Base-by-base conservation (phyloP, 2,797 vertebrate genomes). In the Cynodonichthys magdalenae region DNA sequence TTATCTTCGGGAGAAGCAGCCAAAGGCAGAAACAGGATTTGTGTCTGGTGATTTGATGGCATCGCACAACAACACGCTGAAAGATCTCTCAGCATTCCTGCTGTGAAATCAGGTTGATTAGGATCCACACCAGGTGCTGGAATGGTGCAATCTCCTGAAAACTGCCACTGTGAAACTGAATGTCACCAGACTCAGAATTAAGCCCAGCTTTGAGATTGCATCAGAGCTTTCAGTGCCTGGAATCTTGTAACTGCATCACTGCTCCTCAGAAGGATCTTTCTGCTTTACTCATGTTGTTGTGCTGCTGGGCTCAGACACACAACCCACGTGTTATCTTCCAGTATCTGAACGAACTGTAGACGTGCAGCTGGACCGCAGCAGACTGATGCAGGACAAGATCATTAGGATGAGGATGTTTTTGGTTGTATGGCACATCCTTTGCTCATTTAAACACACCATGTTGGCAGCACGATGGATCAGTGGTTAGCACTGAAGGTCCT, bases 61-160 rank as follows among this genome's bases (percentile, higher is more conserved):
- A n/a, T n/a, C 3, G 17, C 17, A 44, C 36, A 17, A 55, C 31
- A 59, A 6, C 53, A 42, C 46, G 7, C 53, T 36, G 64, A 18
- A 2, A 17, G 53, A 68, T 52, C 70, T 52, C 56, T 12, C 41
- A 5, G 57, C 20, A 12, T 53, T 20, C 0, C 0, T 20, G 73
- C 53, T 47, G 62, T 59, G 59, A 36, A 62, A 44, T 55, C 60
- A 31, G 49, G 59, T 48, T 68, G 75, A 66, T 55, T 46, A 79
- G 50, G 48, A 60, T 59, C 42, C 24, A 48, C 12, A 12, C 20
- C 57, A 48, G 44, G 15, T 4, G 7, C 12, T 48, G 20, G 29
- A 74, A 59, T 69, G 62, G 20, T 67, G 65, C 53, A 72, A 67
- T 68, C 51, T 61, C 27, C 48, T 48, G 59, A 77, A 83, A 75